Evolutionary conservation across 2,113 vertebrate species (phyloP).

Genomic region (Grus americana): DNA sequence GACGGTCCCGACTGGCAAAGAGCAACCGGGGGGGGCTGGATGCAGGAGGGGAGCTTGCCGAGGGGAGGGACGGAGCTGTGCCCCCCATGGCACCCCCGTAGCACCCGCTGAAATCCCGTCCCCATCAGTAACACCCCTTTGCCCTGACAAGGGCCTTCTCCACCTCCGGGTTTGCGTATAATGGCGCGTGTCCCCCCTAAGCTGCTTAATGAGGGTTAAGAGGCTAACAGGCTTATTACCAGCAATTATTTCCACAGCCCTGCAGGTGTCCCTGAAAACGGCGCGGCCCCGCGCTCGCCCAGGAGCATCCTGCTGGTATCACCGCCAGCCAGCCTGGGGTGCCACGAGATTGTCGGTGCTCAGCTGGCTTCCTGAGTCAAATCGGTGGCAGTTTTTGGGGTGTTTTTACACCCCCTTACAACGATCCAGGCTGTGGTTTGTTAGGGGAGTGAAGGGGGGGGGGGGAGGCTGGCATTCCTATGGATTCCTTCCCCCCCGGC

Average conservation of each 20-base stretch:
- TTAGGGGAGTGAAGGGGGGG: neutral
- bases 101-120: neutral
- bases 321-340: neutral
- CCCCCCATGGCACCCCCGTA: rapidly evolving
- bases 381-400: rapidly evolving
- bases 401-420: neutral
- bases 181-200: neutral
- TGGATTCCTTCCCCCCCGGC: neutral
- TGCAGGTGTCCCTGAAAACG: slow-evolving; percentile 30
- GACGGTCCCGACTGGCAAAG: neutral
- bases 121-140: neutral
- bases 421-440: neutral
- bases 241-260: slow-evolving; percentile 44
- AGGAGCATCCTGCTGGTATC: neutral
- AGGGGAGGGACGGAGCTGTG: neutral
- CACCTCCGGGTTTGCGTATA: neutral
- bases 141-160: neutral
- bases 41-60: neutral
- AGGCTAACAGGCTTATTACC: slow-evolving; percentile 54
- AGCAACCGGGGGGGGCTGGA: neutral
- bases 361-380: neutral
- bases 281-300: neutral
- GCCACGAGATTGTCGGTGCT: neutral
- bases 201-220: slow-evolving; percentile 63
- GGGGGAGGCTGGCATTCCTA: neutral